Conservation (phyloP, 2,888 invertebrate genomes). For the Drosophila setosimentum region DNA sequence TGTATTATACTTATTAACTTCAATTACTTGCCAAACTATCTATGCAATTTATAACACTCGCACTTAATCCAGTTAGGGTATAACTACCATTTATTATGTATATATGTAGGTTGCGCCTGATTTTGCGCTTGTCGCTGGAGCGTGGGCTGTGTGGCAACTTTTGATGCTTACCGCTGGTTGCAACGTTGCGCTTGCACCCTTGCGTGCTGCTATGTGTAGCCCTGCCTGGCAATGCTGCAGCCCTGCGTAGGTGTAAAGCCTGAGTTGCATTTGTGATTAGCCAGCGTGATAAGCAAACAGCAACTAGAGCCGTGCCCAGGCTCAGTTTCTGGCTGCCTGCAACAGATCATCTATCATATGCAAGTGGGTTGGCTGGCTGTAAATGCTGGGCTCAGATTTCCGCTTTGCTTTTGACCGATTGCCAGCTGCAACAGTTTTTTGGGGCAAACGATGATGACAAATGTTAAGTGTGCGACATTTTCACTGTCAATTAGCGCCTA, state of each 20-base stretch:
- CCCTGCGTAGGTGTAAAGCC: constrained; percentile 56
- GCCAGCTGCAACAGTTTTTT: constrained; percentile 31
- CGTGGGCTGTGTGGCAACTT: constrained; percentile 68
- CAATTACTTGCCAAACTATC: background rate
- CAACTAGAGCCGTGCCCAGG: constrained; percentile 31
- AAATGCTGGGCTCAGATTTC: constrained; percentile 47
- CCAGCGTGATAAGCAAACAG: constrained; percentile 42
- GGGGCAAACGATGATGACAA: constrained; percentile 68
- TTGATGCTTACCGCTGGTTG: constrained; percentile 46
- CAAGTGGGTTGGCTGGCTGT: constrained; percentile 49
- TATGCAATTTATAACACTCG: background rate
- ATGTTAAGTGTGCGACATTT: constrained; percentile 78
- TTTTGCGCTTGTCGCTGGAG: constrained; percentile 33
- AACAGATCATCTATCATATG: constrained; percentile 48
- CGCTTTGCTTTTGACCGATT: constrained; percentile 40
- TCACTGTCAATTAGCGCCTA: constrained; percentile 76
- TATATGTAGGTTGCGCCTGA: constrained; percentile 41
- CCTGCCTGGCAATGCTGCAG: constrained; percentile 8
- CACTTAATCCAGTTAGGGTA: constrained; percentile 31
- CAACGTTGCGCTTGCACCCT: constrained; percentile 28
- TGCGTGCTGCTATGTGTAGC: constrained; percentile 4
- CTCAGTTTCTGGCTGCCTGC: background rate
- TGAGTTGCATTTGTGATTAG: constrained; percentile 58
- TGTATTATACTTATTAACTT: background rate
- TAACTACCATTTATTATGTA: constrained; percentile 50